Conservation (phyloP, 92 coral and sea anemone genomes). For the Virgularia gustaviana region DNA sequence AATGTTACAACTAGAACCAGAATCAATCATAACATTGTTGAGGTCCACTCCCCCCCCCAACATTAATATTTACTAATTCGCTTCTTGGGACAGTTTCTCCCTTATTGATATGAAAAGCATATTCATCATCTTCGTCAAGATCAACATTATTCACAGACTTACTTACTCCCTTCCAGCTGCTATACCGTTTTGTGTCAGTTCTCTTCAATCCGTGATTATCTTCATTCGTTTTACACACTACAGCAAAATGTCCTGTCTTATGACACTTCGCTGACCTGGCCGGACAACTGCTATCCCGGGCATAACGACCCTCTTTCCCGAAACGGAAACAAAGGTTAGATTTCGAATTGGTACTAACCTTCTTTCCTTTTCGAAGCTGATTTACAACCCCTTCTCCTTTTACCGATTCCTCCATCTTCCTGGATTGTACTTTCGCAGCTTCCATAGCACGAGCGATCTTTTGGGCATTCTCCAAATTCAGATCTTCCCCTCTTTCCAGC, state of each 20-base stretch:
- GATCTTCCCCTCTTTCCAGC: conserved; percentile 32
- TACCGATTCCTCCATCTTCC: conserved; percentile 33
- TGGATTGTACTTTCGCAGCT: conserved; percentile 38
- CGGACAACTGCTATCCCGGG: conserved; percentile 32
- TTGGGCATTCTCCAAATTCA: conserved; percentile 25
- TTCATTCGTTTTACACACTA: conserved; percentile 30
- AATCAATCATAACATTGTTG: conserved; percentile 29
- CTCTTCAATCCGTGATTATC: neutral
- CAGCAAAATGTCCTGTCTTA: conserved; percentile 39
- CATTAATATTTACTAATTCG: conserved; percentile 6
- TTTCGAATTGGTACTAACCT: neutral
- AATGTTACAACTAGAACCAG: conserved; percentile 38
- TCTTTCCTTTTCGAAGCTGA: neutral
- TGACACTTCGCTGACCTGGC: conserved; percentile 36
- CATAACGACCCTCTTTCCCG: conserved; percentile 41
- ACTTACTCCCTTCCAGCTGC: conserved; percentile 13
- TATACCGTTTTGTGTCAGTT: neutral
- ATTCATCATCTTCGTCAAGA: conserved; percentile 23
- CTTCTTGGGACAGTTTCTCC: neutral
- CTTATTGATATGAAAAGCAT: conserved; percentile 9
- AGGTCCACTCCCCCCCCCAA: conserved; percentile 33
- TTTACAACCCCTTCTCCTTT: neutral
- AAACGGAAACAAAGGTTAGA: conserved; percentile 33
- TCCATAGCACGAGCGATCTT: conserved; percentile 47
- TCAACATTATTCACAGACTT: conserved; percentile 21